Percentiles rank a stretch among this genome's conserved stretches.
Conservation (phyloP, 2,113 vertebrate species). For the Engraulis encrasicolus region DNA sequence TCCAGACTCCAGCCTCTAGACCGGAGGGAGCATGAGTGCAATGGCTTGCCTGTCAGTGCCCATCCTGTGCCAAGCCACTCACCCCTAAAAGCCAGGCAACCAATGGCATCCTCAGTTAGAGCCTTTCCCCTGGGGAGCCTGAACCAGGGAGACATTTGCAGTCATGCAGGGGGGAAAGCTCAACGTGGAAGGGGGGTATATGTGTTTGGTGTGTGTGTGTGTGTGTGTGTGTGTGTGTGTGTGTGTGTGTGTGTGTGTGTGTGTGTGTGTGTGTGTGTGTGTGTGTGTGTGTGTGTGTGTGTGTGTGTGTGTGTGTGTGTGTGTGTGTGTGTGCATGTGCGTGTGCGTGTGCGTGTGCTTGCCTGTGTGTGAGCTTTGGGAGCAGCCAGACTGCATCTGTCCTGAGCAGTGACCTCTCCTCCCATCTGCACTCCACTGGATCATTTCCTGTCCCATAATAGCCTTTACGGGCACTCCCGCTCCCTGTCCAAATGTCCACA, state of each 20-base stretch:
- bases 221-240: background rate
- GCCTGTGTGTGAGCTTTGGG: too few species aligned
- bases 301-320: too few species aligned
- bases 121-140: constrained; percentile 34
- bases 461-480: background rate
- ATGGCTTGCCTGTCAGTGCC: constrained; percentile 14
- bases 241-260: too few species aligned
- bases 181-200: background rate
- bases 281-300: too few species aligned
- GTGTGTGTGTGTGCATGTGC: background rate
- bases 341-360: background rate
- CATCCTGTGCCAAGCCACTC: constrained; percentile 34
- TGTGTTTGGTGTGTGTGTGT: too few species aligned
- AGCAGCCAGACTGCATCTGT: constrained; percentile 44
- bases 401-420: background rate
- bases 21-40: constrained; percentile 16
- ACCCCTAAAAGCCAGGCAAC: constrained; percentile 37
- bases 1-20: constrained; percentile 10
- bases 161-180: constrained; percentile 32
- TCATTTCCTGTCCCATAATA: background rate
- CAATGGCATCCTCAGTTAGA: constrained; percentile 50
- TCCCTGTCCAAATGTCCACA: background rate
- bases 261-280: too few species aligned
- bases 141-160: constrained; percentile 31
- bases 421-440: background rate